Evolutionary conservation across 1,140 invertebrate species (phyloP), one percentile per base, ranked within the genome.

Genomic region (Rhysida immarginata): DNA sequence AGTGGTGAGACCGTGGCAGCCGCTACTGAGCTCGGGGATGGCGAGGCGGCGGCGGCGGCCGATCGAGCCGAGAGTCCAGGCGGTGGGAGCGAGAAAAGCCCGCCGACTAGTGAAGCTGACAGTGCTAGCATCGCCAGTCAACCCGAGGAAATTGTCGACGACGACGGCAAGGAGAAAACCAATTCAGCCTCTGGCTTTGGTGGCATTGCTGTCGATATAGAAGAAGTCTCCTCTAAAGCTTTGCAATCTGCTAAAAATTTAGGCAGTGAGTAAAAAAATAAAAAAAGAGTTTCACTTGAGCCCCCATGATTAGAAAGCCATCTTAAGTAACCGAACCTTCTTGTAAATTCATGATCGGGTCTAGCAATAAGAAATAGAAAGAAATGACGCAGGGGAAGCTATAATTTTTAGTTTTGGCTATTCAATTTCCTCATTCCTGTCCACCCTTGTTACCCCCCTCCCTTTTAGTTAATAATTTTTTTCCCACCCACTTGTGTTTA

Each of bases 181-280:
- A 20, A 50, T 49, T n/a, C n/a, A 18, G 26, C 25, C 18, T 24
- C 44, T 23, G 25, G 25, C 8, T 45, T 56, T 13, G 50, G 35
- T 46, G 48, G 44, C 13, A 26, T 56, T 25, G 18, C 54, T 41
- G 53, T 54, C 16, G 66, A 68, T 26, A 59, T 74, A 1, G 71
- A 73, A 59, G 70, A 73, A 56, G 88, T 90, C 65, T 90, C 88
- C 60, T 87, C 84, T 62, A 93, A 93, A 76, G 89, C 89, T 51
- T 76, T 92, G 59, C 87, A 87, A 60, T 85, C 87, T 26, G 90
- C 88, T 78, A 68, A 94, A 86, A 71, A 70, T 60, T 67, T 94
- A 68, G 91, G 91, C 62, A 93, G 82, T 74, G 62, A 63, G 69
- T 69, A 16, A 21, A 23, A n/a, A n/a, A n/a, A n/a, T n/a, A n/a